A percentile compares a stretch with the other conserved stretches of the same genome.
These are phyloP conservation scores for Spilosoma lubricipeda DNA, from an alignment of 2,888 invertebrate species.

Conservation along the genomic window DNA sequence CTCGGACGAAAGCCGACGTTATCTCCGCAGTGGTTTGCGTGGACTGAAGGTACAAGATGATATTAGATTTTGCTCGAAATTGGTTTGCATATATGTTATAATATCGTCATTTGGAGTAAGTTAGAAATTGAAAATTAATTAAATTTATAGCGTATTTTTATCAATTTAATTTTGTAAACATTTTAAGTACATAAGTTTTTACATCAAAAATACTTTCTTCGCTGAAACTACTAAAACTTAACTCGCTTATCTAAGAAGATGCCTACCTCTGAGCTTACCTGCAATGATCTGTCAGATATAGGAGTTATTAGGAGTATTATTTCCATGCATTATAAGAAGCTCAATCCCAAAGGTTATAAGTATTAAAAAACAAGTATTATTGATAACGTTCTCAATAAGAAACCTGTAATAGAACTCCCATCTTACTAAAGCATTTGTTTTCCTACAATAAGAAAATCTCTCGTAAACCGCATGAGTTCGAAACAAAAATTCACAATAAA, in stretches of 20 bases:
- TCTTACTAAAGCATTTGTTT: background rate
- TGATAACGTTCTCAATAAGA: background rate
- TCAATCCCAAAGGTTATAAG: background rate
- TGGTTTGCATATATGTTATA: conserved; percentile 67
- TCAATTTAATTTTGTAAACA: background rate
- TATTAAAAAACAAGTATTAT: background rate
- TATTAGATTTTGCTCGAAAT: conserved; percentile 78
- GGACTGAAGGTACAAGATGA: conserved; percentile 69
- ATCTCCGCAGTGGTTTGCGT: conserved; percentile 78
- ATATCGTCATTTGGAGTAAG: background rate
- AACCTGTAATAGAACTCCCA: background rate
- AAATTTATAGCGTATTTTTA: background rate
- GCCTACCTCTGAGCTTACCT: background rate
- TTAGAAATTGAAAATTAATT: background rate
- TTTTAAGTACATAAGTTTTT: background rate
- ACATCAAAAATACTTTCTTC: background rate
- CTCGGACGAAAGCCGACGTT: conserved; percentile 76
- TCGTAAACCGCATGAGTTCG: background rate
- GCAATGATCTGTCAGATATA: background rate
- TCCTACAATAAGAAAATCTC: background rate
- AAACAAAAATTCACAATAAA: conserved; percentile 1
- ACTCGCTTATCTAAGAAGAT: background rate
- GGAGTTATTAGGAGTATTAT: background rate
- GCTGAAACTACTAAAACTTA: no score
- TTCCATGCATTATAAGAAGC: no score